Evolutionary conservation across 2,113 vertebrate species (phyloP).

Genomic region (Pteronura brasiliensis): DNA sequence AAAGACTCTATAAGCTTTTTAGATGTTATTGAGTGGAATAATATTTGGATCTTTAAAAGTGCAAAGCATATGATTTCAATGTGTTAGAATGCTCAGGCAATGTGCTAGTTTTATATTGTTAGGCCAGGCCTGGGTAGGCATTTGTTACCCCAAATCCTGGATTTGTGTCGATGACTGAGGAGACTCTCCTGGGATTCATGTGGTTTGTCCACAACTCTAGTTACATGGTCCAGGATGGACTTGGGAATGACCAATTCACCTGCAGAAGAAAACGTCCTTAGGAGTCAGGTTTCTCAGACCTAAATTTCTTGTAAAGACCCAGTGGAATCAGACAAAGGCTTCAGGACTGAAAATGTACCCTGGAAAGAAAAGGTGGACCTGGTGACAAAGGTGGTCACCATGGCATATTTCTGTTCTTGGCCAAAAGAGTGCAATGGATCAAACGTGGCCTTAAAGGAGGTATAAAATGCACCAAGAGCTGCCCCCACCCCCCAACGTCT

Average conservation of each 20-base stretch:
- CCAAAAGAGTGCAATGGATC: background rate
- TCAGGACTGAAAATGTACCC: background rate
- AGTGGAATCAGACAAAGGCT: background rate
- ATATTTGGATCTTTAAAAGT: background rate
- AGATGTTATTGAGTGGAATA: background rate
- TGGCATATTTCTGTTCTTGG: background rate
- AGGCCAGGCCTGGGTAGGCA: too few species aligned
- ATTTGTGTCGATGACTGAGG: background rate
- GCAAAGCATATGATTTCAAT: background rate
- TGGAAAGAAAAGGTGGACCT: background rate
- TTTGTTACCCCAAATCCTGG: background rate
- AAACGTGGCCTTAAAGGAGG: background rate
- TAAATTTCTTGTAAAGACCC: background rate
- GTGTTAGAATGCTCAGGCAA: background rate
- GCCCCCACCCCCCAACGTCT: background rate
- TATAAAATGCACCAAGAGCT: background rate
- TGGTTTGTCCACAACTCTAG: background rate
- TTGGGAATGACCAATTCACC: background rate
- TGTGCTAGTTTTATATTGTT: background rate
- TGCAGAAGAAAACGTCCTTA: background rate
- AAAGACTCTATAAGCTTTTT: background rate
- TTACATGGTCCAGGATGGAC: background rate
- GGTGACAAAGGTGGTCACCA: background rate
- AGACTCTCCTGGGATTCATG: background rate
- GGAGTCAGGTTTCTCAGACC: background rate